These are phyloP conservation scores for Labeo rohita DNA, from an alignment of 2,113 vertebrate genomes.

Conservation along the genomic window DNA sequence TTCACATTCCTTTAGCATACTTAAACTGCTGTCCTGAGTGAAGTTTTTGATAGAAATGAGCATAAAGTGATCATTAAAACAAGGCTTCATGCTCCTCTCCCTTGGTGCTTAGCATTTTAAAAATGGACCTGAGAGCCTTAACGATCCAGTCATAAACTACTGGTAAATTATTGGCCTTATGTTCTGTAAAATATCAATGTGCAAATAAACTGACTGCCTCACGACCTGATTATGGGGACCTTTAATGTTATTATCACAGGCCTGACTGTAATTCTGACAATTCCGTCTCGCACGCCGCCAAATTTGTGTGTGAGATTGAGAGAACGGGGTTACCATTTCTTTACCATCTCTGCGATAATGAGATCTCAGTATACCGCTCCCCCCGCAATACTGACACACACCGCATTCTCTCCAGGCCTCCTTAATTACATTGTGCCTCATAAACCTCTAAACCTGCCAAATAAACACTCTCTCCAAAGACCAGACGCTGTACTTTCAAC, in stretches of 20 bases:
- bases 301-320: conserved; percentile 8
- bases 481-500: conserved; percentile 3
- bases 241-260: conserved; percentile 33
- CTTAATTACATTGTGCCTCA: conserved; percentile 42
- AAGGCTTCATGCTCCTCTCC: neutral
- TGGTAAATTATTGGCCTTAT: conserved; percentile 20
- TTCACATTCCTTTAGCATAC: neutral
- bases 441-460: conserved; percentile 50
- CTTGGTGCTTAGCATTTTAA: conserved; percentile 18
- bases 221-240: conserved; percentile 25
- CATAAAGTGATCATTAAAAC: conserved; percentile 18
- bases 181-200: conserved; percentile 29
- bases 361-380: neutral
- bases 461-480: conserved; percentile 33
- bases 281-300: neutral
- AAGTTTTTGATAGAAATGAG: neutral
- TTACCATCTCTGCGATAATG: conserved; percentile 39
- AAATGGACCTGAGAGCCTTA: neutral
- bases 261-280: conserved; percentile 8
- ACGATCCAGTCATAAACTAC: conserved; percentile 30
- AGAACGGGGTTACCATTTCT: conserved; percentile 18
- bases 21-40: neutral
- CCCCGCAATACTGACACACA: conserved; percentile 20
- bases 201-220: conserved; percentile 13
- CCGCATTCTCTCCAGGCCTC: conserved; percentile 8